Percentiles rank a stretch among this genome's conserved stretches.
Evolutionary conservation across 2,797 vertebrate species (phyloP).

Genomic region (Argya squamiceps): DNA sequence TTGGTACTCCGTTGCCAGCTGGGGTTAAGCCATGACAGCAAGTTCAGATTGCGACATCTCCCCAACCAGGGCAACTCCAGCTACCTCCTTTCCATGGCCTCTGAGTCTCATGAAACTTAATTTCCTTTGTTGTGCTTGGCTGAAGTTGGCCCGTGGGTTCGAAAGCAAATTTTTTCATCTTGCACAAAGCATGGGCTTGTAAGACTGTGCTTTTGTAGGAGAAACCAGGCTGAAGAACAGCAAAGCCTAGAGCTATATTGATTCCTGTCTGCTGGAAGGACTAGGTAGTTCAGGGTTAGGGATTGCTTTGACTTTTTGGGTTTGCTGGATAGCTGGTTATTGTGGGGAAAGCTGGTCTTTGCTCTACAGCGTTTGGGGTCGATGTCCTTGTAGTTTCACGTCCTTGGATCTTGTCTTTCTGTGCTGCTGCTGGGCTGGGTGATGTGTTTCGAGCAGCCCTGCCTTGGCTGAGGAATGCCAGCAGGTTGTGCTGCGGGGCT

Average conservation of each 20-base stretch:
- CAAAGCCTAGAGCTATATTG: background rate
- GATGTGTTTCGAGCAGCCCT: background rate
- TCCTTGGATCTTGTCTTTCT: background rate
- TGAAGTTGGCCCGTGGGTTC: background rate
- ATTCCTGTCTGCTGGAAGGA: background rate
- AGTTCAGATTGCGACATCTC: background rate
- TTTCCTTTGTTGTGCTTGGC: background rate
- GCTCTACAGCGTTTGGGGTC: background rate
- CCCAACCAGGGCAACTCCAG: background rate
- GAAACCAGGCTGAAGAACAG: background rate
- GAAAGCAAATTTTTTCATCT: background rate
- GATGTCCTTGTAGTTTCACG: background rate
- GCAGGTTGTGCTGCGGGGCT: slow-evolving; percentile 56
- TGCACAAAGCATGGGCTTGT: background rate
- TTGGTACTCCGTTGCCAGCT: background rate
- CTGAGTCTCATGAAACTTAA: background rate
- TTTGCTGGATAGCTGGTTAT: background rate
- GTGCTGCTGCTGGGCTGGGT: background rate
- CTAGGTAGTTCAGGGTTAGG: background rate
- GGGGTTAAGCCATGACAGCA: background rate
- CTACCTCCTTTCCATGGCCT: background rate
- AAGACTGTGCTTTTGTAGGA: background rate
- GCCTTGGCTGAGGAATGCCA: slow-evolving; percentile 20
- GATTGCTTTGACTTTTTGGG: background rate
- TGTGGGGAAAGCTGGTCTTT: background rate